Evolutionary conservation across 2,888 invertebrate species (phyloP), one percentile per base, ranked within the genome.

Genomic region (Empis stercorea): DNA sequence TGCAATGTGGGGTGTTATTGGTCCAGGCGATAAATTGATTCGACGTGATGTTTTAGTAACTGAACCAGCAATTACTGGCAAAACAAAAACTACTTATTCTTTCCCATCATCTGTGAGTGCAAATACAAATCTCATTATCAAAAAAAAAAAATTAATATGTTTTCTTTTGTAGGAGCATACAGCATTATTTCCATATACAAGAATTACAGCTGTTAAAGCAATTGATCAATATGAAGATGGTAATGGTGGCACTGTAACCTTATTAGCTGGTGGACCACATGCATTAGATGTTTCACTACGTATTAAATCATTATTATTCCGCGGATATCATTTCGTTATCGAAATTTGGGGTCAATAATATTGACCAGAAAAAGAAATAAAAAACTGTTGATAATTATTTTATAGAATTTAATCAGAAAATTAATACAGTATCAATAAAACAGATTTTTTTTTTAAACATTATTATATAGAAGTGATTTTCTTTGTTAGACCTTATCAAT

Each of bases 271-370:
- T 32, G 71, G 70, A 13, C 61, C 65, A 5, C 62, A 61, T 14
- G 40, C 46, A 45, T 56, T 38, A 17, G 53, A 57, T 14, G 62
- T 60, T 10, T 59, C 59, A 1, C 15, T 70, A 0, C 57, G 56
- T 10, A 64, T 70, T 54, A 65, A 63, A 52, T 68, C 69, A 15
- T 59, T 61, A 50, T 54, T 64, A 15, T 55, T 60, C 14, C 61
- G 65, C 17, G 61, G 64, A 17, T 61, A 68, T 52, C 59, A 65
- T 49, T 69, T 65, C 49, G 4, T 59, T 10, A 57, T 70, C 3
- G 57, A 61, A 34, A 30, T 69, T n/a, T 70, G 34, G 34, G 34
- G 34, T 34, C 34, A 34, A 34, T 34, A 34, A 34, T 13, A 27
- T 7, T 27, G 23, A 27, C 9, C 9, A 27, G 5, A 27, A 7